These are phyloP conservation scores for Ctenopoma kingsleyae DNA, from an alignment of 2,797 vertebrate species.

Conservation along the genomic window DNA sequence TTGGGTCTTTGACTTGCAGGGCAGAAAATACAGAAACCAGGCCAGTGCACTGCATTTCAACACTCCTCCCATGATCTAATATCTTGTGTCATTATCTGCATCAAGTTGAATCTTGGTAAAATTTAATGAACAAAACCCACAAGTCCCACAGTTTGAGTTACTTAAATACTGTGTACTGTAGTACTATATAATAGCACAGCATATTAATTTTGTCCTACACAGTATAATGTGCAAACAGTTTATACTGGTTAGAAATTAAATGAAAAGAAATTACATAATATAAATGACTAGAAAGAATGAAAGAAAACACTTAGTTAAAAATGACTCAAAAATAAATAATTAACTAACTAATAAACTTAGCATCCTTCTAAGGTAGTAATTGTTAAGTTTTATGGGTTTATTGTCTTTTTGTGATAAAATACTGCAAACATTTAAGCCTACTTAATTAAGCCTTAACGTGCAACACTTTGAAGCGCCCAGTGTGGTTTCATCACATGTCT, in stretches of 20 bases:
- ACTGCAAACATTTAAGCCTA: rapidly evolving
- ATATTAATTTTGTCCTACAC: neutral
- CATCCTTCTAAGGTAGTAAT: too few species aligned
- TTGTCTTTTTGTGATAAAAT: neutral
- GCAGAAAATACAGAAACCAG: conserved; percentile 26
- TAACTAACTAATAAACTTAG: too few species aligned
- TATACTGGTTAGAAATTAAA: too few species aligned
- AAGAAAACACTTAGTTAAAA: too few species aligned
- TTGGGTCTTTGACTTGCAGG: conserved; percentile 64
- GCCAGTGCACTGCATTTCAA: conserved; percentile 4
- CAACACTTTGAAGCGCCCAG: conserved; percentile 44
- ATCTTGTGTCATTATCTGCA: neutral
- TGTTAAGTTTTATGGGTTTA: too few species aligned
- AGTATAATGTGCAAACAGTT: neutral
- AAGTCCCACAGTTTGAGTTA: too few species aligned
- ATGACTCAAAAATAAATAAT: too few species aligned
- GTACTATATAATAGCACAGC: neutral
- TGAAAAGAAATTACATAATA: too few species aligned
- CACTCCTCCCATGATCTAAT: conserved; percentile 2
- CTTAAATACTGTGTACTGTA: too few species aligned
- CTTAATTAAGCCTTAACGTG: conserved; percentile 7
- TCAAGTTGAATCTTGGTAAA: conserved; percentile 1
- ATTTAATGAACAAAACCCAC: neutral
- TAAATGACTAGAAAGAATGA: too few species aligned
- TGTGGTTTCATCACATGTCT: conserved; percentile 60